Base-by-base conservation (phyloP, 2,888 invertebrate genomes). In the Beris morrisii region DNA sequence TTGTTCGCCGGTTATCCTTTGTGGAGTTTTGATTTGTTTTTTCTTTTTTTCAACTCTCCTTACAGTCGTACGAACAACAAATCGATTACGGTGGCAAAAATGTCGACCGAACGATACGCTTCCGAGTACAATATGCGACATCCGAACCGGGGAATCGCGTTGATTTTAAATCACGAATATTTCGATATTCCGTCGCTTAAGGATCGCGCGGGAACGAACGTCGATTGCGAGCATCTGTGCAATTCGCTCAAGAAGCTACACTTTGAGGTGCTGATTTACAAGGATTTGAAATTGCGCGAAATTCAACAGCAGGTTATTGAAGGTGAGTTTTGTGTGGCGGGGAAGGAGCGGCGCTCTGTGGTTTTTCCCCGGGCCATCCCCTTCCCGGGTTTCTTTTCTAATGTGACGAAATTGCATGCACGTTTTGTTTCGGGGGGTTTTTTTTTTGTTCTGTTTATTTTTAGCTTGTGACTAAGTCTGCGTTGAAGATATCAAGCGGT, bases 131-230 rank as follows among this genome's bases (percentile, higher is more conserved):
- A 91, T 72, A 96, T 96, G 95, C 87, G 87, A 73, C 92, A 95
- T 78, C 84, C 86, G 71, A 84, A 86, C 69, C 86, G 95, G 66
- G 96, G 97, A 4, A 80, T 87, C 71, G 95, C 95, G 4, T 78
- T 95, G 13, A 92, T 97, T 74, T 93, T 97, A 75, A 97, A 96
- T 78, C 95, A 97, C 77, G 92, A 92, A 80, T 82, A 84, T 74
- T 97, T 96, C 75, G 87, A 87, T 70, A 85, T 89, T 67, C 85
- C 85, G 68, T 87, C 87, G 74, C 79, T 92, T 67, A 90, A 89
- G 77, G 78, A 85, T 11, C 86, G 94, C 67, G 85, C 87, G 71
- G 97, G 96, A 1, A 96, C 95, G 1, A 91, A 93, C 75, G 88
- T 89, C 53, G 97, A 97, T 79, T 87, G 91, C 72, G 87, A 89